Percentiles rank a stretch among this genome's conserved stretches.
Evolutionary conservation across 2,888 invertebrate species (phyloP).

Genomic region (Oscheius sp.): DNA sequence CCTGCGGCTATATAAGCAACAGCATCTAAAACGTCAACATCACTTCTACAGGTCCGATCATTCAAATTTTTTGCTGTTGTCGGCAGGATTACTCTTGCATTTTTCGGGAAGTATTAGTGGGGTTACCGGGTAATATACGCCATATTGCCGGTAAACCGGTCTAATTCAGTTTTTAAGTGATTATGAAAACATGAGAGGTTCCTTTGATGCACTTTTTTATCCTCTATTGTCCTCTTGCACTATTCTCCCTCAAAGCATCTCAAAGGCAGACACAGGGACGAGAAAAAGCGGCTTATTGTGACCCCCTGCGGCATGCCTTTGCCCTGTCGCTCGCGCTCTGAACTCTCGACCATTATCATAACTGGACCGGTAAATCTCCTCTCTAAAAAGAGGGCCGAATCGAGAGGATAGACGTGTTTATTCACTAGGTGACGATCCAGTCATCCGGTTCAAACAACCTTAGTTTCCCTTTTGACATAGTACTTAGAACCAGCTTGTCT

Average conservation of each 20-base stretch:
- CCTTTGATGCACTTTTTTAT: neutral
- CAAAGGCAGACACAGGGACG: neutral
- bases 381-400: constrained; percentile 24
- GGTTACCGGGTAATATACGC: neutral
- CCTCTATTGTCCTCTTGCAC: neutral
- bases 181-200: neutral
- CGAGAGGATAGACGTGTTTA: constrained; percentile 32
- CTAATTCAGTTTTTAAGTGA: neutral
- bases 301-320: constrained; percentile 3
- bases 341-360: constrained; percentile 38
- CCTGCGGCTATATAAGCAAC: constrained; percentile 27
- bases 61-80: too few relatives aligned
- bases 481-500: too few relatives aligned
- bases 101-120: neutral
- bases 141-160: neutral
- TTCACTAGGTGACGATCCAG: neutral
- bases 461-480: neutral
- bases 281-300: neutral
- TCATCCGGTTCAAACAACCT: neutral
- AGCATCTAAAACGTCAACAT: neutral
- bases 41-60: too few relatives aligned
- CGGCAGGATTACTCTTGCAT: too few relatives aligned
- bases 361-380: constrained; percentile 31
- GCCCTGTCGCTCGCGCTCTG: neutral
- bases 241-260: neutral